These are phyloP conservation scores for Tetraneura akinire DNA, from an alignment of 1,140 invertebrate genomes.

Conservation along the genomic window DNA sequence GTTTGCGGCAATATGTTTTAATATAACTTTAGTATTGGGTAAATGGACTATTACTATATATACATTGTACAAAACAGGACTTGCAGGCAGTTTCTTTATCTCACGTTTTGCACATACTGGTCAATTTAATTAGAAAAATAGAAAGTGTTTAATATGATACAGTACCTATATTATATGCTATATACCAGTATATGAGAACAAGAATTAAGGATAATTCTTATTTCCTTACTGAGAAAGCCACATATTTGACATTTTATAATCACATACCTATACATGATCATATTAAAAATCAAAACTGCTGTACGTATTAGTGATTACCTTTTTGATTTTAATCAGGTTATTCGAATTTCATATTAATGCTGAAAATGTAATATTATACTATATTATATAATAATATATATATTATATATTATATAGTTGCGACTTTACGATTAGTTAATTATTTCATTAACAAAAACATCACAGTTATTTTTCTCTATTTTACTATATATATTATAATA, in stretches of 20 bases:
- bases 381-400: background rate
- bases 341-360: conserved; percentile 12
- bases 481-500: conserved; percentile 5
- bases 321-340: conserved; percentile 1
- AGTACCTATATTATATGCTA: too few relatives aligned
- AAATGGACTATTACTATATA: too few relatives aligned
- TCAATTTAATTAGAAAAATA: conserved; percentile 48
- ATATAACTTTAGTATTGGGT: background rate
- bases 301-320: conserved; percentile 4
- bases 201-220: background rate
- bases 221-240: conserved; percentile 13
- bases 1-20: background rate
- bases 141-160: conserved; percentile 27
- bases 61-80: conserved; percentile 1
- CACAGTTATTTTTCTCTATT: background rate
- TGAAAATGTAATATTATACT: background rate
- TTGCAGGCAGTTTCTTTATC: conserved; percentile 19
- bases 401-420: background rate
- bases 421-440: background rate
- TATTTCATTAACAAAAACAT: background rate
- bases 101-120: conserved; percentile 34
- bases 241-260: conserved; percentile 5
- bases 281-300: background rate
- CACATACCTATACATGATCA: background rate
- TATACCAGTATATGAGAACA: background rate